A percentile compares a stretch with the other conserved stretches of the same genome.
Evolutionary conservation across 2,113 vertebrate genomes (phyloP).

Genomic region (Gallinago jamesoni): DNA sequence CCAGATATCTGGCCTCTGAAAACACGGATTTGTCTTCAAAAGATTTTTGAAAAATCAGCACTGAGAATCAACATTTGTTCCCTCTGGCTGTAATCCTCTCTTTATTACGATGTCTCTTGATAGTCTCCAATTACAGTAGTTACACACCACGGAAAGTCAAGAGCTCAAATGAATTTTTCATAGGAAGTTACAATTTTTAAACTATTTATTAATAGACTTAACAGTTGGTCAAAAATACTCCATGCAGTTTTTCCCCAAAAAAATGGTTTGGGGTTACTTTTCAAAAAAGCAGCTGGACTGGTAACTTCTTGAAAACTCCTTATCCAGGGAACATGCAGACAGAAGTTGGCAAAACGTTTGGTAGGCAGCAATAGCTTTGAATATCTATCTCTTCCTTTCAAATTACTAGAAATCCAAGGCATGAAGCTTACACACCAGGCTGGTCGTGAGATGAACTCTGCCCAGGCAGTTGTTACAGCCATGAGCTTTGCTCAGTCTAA

Average conservation of each 20-base stretch:
- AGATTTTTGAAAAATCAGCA: neutral
- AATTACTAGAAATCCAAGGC: neutral
- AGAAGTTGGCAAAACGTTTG: neutral
- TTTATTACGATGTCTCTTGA: neutral
- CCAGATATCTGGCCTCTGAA: neutral
- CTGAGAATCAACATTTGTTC: neutral
- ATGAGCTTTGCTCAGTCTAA: neutral
- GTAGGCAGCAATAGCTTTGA: neutral
- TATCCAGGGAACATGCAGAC: neutral
- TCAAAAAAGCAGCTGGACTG: neutral
- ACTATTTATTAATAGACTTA: neutral
- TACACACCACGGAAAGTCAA: neutral
- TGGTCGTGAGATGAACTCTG: neutral
- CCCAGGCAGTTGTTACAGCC: neutral
- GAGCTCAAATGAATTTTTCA: neutral
- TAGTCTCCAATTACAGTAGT: neutral
- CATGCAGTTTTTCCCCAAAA: neutral
- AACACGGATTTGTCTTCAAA: neutral
- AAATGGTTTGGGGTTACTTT: neutral
- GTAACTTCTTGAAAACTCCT: neutral
- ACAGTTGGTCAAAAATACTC: neutral
- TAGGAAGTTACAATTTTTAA: neutral
- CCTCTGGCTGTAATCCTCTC: constrained; percentile 1
- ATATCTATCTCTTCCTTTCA: neutral
- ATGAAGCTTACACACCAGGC: neutral